phyloP scores from a whole-genome alignment of 2,113 vertebrate genomes.

The Nannobrachium achirus region DNA sequence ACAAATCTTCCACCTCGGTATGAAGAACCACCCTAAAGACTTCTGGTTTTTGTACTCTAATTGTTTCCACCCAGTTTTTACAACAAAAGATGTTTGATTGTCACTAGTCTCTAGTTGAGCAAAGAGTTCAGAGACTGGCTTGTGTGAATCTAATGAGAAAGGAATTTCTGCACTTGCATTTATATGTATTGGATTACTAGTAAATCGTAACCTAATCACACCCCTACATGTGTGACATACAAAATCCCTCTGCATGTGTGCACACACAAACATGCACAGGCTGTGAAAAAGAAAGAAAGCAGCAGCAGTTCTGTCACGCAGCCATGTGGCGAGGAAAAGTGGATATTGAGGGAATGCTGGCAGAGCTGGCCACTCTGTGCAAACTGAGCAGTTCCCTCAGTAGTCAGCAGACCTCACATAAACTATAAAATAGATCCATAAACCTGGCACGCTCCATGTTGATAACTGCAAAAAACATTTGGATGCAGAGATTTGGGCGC shows the following conservation, averaged over 20 bases:
- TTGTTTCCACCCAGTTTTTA: no score
- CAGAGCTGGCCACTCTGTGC: slow-evolving; percentile 47
- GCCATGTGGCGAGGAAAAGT: slow-evolving; percentile 24
- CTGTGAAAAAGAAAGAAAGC: neutral
- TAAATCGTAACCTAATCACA: slow-evolving; percentile 3
- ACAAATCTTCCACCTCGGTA: no score
- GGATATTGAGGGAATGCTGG: slow-evolving; percentile 26
- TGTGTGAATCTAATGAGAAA: no score
- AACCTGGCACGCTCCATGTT: neutral
- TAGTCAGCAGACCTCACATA: slow-evolving; percentile 23
- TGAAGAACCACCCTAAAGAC: no score
- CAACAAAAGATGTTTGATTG: no score
- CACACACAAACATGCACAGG: neutral
- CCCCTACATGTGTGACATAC: neutral
- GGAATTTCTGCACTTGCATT: no score
- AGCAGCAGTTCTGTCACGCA: slow-evolving; percentile 44
- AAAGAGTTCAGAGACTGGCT: no score
- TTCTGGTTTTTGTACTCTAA: no score
- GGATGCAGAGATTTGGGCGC: neutral
- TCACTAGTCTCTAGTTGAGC: no score
- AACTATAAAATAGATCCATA: slow-evolving; percentile 19
- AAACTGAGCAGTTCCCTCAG: slow-evolving; percentile 23
- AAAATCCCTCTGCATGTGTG: neutral
- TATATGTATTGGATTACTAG: no score
- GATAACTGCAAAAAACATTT: neutral